Evolutionary conservation across 1,140 invertebrate genomes (phyloP).

Genomic region (Plectrocnemia conspersa): DNA sequence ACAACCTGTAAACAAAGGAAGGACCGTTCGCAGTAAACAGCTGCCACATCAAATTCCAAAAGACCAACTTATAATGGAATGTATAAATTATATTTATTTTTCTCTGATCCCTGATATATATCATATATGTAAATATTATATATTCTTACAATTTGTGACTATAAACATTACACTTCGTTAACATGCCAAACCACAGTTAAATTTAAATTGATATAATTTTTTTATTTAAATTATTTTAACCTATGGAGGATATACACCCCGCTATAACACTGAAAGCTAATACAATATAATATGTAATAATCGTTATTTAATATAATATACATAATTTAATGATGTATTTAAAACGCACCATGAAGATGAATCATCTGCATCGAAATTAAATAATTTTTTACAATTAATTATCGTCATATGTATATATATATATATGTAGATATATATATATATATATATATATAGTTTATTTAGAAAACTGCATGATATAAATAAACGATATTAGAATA

Average conservation of each 20-base stretch:
- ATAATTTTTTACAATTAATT: too few relatives aligned
- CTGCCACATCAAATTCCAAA: constrained; percentile 30
- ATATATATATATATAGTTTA: too few relatives aligned
- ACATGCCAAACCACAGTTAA: constrained; percentile 34
- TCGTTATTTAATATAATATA: too few relatives aligned
- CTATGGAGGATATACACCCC: constrained; percentile 45
- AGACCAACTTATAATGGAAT: constrained; percentile 62
- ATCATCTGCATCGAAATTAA: constrained; percentile 7
- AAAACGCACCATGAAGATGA: constrained; percentile 20
- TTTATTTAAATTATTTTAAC: constrained; percentile 34
- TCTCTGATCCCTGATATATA: constrained; percentile 53
- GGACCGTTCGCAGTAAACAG: constrained; percentile 19
- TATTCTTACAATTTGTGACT: constrained; percentile 50
- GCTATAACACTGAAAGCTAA: constrained; percentile 52
- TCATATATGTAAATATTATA: too few relatives aligned
- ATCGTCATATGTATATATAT: too few relatives aligned
- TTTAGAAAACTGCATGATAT: constrained; percentile 40
- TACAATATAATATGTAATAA: constrained; percentile 31
- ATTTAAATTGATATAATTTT: constrained; percentile 28
- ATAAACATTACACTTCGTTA: constrained; percentile 24
- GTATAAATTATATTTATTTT: constrained; percentile 60
- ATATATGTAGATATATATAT: neutral
- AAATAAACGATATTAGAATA: constrained; percentile 25
- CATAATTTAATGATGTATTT: constrained; percentile 26
- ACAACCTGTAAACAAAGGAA: constrained; percentile 18